A percentile compares a stretch with the other conserved stretches of the same genome.
Evolutionary conservation across 2,888 invertebrate species (phyloP).

Genomic region (Adelognathus sp.): DNA sequence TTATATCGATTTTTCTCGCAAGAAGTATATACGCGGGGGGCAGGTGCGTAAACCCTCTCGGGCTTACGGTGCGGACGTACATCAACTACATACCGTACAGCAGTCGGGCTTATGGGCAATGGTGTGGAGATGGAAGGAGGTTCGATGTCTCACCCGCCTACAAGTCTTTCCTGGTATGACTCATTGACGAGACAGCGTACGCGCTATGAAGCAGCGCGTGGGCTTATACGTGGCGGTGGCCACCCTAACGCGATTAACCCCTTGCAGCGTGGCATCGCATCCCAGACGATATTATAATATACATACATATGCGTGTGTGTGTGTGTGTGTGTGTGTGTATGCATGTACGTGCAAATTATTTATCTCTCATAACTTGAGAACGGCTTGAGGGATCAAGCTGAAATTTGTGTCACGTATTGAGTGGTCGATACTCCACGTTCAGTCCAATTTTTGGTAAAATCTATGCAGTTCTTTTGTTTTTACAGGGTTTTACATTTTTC

Average conservation of each 20-base stretch:
- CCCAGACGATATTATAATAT: constrained; percentile 9
- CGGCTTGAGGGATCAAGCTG: no score
- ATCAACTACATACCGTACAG: background rate
- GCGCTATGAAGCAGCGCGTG: constrained; percentile 18
- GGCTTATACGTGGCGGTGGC: constrained; percentile 10
- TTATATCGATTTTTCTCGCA: constrained; percentile 45
- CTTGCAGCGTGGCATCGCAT: constrained; percentile 37
- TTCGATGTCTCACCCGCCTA: constrained; percentile 21
- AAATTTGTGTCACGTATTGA: no score
- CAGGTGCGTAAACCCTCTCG: constrained; percentile 35
- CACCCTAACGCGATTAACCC: constrained; percentile 59
- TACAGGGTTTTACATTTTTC: no score
- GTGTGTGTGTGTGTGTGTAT: no score
- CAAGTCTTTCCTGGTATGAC: constrained; percentile 43
- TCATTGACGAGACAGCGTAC: constrained; percentile 54
- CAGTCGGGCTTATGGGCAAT: background rate
- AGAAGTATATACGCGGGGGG: constrained; percentile 15
- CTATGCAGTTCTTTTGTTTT: no score
- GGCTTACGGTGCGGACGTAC: constrained; percentile 1
- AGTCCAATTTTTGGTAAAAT: no score
- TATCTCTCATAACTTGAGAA: no score
- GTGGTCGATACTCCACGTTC: no score
- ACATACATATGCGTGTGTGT: no score
- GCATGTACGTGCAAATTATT: no score
- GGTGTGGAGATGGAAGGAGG: background rate